A percentile compares a stretch with the other conserved stretches of the same genome.
Conservation (phyloP, 2,797 vertebrate genomes). For the Peromyscus aztecus region DNA sequence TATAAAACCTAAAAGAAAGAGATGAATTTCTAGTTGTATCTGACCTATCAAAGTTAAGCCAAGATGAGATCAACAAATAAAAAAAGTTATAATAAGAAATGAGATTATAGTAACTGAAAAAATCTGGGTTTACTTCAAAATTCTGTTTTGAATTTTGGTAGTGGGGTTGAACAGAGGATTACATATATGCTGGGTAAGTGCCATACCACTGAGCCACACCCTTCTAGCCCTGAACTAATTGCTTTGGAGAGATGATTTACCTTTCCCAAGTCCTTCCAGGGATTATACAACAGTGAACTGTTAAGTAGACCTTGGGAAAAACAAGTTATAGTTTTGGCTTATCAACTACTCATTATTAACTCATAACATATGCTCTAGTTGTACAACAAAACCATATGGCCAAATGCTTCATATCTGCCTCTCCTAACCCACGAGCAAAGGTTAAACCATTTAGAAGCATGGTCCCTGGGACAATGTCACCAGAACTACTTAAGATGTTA, state of each 20-base stretch:
- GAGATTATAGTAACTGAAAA: background rate
- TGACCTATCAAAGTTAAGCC: background rate
- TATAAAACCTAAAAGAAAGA: background rate
- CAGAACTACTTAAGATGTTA: background rate
- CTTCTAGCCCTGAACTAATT: background rate
- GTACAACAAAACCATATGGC: background rate
- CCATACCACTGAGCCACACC: background rate
- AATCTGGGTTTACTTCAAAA: background rate
- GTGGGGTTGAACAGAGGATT: background rate
- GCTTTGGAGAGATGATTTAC: background rate
- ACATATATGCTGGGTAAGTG: background rate
- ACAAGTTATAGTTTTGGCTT: background rate
- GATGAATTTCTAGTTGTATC: background rate
- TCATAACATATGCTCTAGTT: background rate
- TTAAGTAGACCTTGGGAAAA: background rate
- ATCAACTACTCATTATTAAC: background rate
- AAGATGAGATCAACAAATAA: background rate
- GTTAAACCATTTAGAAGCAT: constrained; percentile 2
- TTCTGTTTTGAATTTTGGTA: background rate
- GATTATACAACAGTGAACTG: background rate
- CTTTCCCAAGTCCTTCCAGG: background rate
- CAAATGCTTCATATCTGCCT: background rate
- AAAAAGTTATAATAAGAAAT: background rate
- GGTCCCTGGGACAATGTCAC: background rate
- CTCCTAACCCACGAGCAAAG: background rate